Evolutionary conservation across 2,888 invertebrate species (phyloP), one percentile per base, ranked within the genome.

Genomic region (Rambutsinella grinnellia): DNA sequence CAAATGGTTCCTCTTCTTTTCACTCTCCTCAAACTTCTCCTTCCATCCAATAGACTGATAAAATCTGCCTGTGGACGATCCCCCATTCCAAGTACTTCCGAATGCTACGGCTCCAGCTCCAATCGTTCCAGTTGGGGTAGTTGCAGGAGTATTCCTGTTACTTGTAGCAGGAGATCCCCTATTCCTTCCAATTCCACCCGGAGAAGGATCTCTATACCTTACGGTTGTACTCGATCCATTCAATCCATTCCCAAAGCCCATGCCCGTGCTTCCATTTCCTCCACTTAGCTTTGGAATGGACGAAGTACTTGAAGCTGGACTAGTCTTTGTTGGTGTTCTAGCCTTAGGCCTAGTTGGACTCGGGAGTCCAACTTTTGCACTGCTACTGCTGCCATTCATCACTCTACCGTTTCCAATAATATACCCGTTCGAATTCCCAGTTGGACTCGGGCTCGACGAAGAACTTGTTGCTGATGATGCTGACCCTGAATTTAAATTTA

Each of bases 11-110:
- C 92, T 89, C 86, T 90, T 90, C 84, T 90, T 89, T 86, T 93
- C 93, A 5, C 90, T 89, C 54, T 93, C 93, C 84, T 93, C 92
- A 86, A 89, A 92, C 87, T 90, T 91, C 80, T 87, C 88, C 87
- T 90, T 92, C 92, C 92, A 93, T 24, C 79, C 79, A 58, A 81
- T 81, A n/a, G 63, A 36, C 56, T 75, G 72, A 53, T 75, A 80
- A 27, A 80, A 61, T 69, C 78, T 71, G 3, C 60, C 69, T 27
- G 61, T 67, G 26, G 8, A 17, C n/a, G 65, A 56, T 5, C 53
- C 44, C 2, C 8, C 19, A 62, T 47, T 26, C n/a, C 3, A 51
- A 3, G 65, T 61, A 57, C 74, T 74, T 26, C 74, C 74, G 46
- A 74, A 74, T 19, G 65, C 74, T 21, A 61, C 53, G 3, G 6